Evolutionary conservation across 2,797 vertebrate genomes (phyloP), one percentile per base, ranked within the genome.

Genomic region (Mormyrus proboscirostris): DNA sequence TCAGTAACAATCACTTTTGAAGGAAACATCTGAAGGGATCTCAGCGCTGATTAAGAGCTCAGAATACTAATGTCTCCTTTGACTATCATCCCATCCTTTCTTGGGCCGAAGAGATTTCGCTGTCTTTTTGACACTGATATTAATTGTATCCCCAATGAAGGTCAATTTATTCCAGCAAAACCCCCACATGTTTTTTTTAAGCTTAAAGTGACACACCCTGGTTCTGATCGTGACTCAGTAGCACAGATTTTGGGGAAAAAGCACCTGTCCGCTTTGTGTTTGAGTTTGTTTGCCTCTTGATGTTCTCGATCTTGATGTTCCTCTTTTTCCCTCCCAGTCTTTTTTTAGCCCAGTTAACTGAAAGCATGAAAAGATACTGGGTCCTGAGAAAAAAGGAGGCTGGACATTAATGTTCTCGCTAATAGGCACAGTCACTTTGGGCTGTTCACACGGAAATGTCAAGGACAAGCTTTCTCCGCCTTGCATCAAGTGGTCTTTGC

Each of bases 11-110:
- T 86, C 53, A 76, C 84, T 73, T 84, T 57, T 6, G 22, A 86
- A 86, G 41, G 62, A 76, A 88, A 57, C 55, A 53, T 88, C 38
- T 88, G 59, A 65, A 65, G 38, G 87, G 57, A 65, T 47, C 57
- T 88, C 51, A 87, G 29, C 33, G 0, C 86, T 87, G 86, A 87
- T 59, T 87, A 87, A 59, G 51, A 57, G 29, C 53, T 38, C 38
- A 38, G 55, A 57, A 59, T 57, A 87, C 55, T 87, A 87, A 59
- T 57, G 14, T 33, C 38, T 87, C 19, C 38, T 62, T 87, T 62
- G 38, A 57, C n/a, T 87, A 44, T 86, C 12, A 29, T 29, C 33
- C 22, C 44, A 65, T 62, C n/a, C 33, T 86, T 73, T 16, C 50
- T 51, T 53, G 50, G 83, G 33, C 50, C 22, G 3, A 22, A 86